phyloP scores from a whole-genome alignment of 2,113 vertebrate genomes.

The Syngnathoides biaculeatus region DNA sequence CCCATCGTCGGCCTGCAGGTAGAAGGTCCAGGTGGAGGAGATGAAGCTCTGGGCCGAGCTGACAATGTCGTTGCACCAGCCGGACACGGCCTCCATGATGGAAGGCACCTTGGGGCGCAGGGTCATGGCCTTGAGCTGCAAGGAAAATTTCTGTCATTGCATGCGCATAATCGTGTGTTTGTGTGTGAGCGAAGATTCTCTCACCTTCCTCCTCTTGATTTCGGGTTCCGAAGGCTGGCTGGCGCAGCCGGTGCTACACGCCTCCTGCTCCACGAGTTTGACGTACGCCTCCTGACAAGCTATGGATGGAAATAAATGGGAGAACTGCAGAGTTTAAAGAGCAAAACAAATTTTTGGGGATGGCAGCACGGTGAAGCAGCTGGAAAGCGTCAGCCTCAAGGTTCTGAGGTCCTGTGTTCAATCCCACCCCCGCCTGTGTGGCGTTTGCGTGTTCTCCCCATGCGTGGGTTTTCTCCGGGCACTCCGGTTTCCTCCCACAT shows the following conservation, averaged over 20 bases:
- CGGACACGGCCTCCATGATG: constrained; percentile 83
- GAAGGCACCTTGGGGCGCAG: constrained; percentile 72
- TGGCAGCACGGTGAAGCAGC: too few relatives aligned
- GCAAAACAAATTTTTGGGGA: too few relatives aligned
- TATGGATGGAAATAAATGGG: constrained; percentile 47
- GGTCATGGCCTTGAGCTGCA: constrained; percentile 73
- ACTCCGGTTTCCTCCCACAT: too few relatives aligned
- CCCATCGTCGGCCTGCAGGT: constrained; percentile 90
- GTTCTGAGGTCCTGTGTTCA: too few relatives aligned
- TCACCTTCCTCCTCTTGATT: constrained; percentile 83
- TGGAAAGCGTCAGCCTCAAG: too few relatives aligned
- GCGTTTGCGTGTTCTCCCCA: too few relatives aligned
- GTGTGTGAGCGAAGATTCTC: constrained; percentile 2
- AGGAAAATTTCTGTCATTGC: background rate
- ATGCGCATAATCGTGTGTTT: background rate
- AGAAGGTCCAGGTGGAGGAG: constrained; percentile 98
- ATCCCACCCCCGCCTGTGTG: too few relatives aligned
- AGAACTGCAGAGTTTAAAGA: too few relatives aligned
- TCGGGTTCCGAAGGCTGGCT: constrained; percentile 81
- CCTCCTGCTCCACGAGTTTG: constrained; percentile 80
- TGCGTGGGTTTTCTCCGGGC: too few relatives aligned
- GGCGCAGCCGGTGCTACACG: constrained; percentile 84
- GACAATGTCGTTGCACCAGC: constrained; percentile 90
- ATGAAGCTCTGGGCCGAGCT: constrained; percentile 95
- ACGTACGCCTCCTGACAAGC: constrained; percentile 92